Conservation (phyloP, 2,113 vertebrate species). For the Xiphophorus couchianus region DNA sequence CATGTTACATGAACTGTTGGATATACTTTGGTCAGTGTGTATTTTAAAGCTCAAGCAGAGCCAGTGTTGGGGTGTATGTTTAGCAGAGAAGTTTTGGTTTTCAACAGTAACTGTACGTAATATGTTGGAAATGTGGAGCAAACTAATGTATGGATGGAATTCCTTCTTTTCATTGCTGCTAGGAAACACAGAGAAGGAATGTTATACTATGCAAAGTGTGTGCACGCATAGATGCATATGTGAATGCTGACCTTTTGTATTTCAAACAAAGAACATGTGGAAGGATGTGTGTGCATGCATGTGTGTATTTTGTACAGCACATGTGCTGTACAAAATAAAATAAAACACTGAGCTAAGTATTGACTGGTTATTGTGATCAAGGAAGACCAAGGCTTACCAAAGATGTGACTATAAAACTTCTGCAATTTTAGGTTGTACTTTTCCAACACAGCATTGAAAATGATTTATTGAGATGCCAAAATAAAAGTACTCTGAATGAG, state of each 20-base stretch:
- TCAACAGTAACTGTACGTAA: slow-evolving; percentile 20
- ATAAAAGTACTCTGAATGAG: neutral
- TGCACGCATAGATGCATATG: slow-evolving; percentile 17
- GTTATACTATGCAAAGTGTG: slow-evolving; percentile 19
- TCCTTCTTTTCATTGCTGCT: slow-evolving; percentile 3
- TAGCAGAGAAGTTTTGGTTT: slow-evolving; percentile 11
- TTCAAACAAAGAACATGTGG: neutral
- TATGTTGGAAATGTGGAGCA: slow-evolving; percentile 25
- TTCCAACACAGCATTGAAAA: neutral
- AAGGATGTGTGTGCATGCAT: neutral
- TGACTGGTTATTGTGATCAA: neutral
- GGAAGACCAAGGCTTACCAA: neutral
- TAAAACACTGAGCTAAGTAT: neutral
- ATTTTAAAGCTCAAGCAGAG: slow-evolving; percentile 38
- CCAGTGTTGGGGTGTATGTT: slow-evolving; percentile 25
- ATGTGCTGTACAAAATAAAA: neutral
- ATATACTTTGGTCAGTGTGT: slow-evolving; percentile 26
- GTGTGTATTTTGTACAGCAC: neutral
- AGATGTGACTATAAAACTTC: too few relatives aligned
- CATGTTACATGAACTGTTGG: slow-evolving; percentile 33
- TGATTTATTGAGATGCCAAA: neutral
- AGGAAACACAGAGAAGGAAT: slow-evolving; percentile 16
- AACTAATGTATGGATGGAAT: neutral
- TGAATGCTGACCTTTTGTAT: slow-evolving; percentile 11
- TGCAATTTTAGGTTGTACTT: neutral